Evolutionary conservation across 1,140 invertebrate genomes (phyloP).

Genomic region (Bradysia coprophila): DNA sequence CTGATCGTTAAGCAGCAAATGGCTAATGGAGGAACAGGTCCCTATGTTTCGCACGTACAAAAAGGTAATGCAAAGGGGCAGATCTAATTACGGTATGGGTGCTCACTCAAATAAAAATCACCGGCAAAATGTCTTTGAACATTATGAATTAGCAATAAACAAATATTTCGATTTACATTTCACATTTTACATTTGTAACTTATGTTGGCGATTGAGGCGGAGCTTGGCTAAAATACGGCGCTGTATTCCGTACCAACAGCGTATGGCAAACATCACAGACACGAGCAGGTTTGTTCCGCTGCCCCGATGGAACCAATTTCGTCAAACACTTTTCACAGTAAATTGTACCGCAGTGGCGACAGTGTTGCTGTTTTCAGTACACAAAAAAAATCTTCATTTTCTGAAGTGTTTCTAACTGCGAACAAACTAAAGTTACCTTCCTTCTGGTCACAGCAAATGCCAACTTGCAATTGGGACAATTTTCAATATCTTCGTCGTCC

Average conservation of each 20-base stretch:
- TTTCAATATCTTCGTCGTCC: conserved; percentile 85
- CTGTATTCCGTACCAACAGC: conserved; percentile 77
- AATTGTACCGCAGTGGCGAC: conserved; percentile 87
- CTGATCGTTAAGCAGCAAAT: too few species aligned
- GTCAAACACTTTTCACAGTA: conserved; percentile 77
- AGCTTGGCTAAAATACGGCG: conserved; percentile 79
- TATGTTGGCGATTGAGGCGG: neutral
- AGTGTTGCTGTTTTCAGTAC: conserved; percentile 70
- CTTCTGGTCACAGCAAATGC: conserved; percentile 45
- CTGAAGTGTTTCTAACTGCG: too few species aligned
- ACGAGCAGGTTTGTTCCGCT: conserved; percentile 61
- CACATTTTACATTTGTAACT: too few species aligned
- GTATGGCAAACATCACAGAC: conserved; percentile 97
- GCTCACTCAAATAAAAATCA: too few species aligned
- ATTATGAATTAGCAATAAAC: too few species aligned
- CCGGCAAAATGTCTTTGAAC: too few species aligned
- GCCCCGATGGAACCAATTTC: conserved; percentile 69
- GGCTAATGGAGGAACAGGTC: too few species aligned
- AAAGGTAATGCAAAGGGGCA: too few species aligned
- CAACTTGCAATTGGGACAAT: conserved; percentile 69
- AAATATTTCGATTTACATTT: too few species aligned
- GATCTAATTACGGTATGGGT: too few species aligned
- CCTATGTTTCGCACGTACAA: too few species aligned
- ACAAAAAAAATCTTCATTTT: neutral
- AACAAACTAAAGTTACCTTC: conserved; percentile 33